phyloP scores from a whole-genome alignment of 2,888 invertebrate genomes.

The Caenorhabditis becei region DNA sequence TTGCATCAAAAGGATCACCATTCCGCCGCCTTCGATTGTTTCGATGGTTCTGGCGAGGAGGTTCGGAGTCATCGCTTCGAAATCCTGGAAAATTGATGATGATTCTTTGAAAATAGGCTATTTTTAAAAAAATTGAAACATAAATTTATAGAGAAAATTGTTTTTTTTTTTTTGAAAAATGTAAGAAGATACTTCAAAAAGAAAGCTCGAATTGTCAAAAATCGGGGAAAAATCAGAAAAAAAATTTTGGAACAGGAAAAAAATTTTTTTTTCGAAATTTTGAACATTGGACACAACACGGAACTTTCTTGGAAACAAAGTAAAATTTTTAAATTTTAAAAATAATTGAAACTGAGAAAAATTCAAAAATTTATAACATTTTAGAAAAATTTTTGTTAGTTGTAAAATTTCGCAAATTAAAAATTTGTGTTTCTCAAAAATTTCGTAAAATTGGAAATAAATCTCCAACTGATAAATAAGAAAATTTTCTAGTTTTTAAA shows the following conservation, averaged over 20 bases:
- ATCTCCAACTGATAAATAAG: neutral
- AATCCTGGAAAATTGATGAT: too few species aligned
- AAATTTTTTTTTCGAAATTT: neutral
- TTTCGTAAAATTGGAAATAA: too few species aligned
- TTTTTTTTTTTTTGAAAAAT: too few species aligned
- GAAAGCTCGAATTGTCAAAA: too few species aligned
- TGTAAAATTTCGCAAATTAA: too few species aligned
- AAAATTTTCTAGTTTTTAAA: neutral
- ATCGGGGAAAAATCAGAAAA: neutral
- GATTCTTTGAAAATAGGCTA: neutral
- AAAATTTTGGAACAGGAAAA: neutral
- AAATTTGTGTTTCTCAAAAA: too few species aligned
- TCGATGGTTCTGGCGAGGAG: conserved; percentile 95
- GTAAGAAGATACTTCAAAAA: too few species aligned
- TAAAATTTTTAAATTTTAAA: neutral
- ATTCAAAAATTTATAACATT: neutral
- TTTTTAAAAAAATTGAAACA: neutral
- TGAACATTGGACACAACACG: too few species aligned
- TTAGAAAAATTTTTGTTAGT: neutral
- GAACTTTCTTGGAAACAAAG: too few species aligned
- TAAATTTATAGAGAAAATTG: too few species aligned
- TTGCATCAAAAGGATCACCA: conserved; percentile 90
- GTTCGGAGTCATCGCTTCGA: conserved; percentile 98
- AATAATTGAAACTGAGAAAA: neutral
- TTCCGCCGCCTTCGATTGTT: conserved; percentile 97